These are phyloP conservation scores for Lerista edwardsae DNA, from an alignment of 2,797 vertebrate genomes.

Conservation along the genomic window DNA sequence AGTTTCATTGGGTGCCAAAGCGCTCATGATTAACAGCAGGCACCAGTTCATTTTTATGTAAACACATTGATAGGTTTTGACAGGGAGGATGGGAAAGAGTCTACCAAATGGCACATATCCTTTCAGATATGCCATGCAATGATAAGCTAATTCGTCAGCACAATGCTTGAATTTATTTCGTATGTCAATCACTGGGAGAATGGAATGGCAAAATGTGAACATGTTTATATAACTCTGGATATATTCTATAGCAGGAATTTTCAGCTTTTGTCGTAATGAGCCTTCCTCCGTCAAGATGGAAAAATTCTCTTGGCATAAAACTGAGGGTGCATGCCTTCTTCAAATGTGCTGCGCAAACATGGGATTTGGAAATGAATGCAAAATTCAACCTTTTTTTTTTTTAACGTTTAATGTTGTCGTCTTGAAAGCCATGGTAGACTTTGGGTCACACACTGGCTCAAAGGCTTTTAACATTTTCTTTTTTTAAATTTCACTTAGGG, in stretches of 20 bases:
- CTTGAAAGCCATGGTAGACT: background rate
- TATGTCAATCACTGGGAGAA: background rate
- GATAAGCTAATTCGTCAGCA: conserved; percentile 6
- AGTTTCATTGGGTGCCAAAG: conserved; percentile 27
- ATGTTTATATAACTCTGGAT: conserved; percentile 12
- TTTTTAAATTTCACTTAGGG: background rate
- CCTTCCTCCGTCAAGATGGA: background rate
- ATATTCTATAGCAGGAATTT: background rate
- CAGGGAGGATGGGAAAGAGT: background rate
- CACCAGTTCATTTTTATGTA: conserved; percentile 17
- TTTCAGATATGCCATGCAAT: conserved; percentile 29
- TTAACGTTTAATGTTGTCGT: background rate
- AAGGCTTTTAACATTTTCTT: background rate
- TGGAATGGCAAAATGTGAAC: background rate
- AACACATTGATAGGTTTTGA: conserved; percentile 41
- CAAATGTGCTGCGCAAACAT: background rate
- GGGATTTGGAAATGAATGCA: background rate
- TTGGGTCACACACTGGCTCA: no score
- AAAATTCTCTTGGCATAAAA: background rate
- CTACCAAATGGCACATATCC: background rate
- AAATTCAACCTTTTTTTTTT: background rate
- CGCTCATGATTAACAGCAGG: conserved; percentile 8
- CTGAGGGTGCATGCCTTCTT: background rate
- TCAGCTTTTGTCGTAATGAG: background rate
- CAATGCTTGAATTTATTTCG: conserved; percentile 20